These are phyloP conservation scores for Andrena haemorrhoa DNA, from an alignment of 2,888 invertebrate genomes.

Conservation along the genomic window DNA sequence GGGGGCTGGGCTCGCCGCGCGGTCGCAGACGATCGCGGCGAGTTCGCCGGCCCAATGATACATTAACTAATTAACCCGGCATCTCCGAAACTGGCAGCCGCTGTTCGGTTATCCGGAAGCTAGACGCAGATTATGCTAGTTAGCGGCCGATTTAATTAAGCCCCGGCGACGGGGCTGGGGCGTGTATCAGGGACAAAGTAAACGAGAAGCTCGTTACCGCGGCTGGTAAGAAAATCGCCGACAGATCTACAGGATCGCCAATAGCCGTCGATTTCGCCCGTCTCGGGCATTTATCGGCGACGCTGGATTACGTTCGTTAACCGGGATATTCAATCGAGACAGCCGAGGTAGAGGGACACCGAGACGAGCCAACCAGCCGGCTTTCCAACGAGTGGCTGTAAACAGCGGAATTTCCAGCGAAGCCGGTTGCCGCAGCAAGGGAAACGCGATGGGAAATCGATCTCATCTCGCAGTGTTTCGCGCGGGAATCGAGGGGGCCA, in stretches of 20 bases:
- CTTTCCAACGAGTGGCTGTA: constrained; percentile 29
- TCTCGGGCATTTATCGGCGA: constrained; percentile 26
- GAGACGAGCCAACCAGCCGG: constrained; percentile 12
- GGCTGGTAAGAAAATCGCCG: constrained; percentile 29
- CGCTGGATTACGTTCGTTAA: constrained; percentile 39
- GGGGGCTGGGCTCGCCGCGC: constrained; percentile 8
- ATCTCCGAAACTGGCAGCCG: constrained; percentile 65
- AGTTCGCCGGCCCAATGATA: constrained; percentile 70
- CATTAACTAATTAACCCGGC: constrained; percentile 76
- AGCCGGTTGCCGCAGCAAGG: background rate
- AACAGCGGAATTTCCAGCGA: constrained; percentile 25
- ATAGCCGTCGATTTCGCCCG: constrained; percentile 5
- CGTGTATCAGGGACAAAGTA: constrained; percentile 43
- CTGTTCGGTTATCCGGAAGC: constrained; percentile 62
- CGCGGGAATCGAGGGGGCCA: background rate
- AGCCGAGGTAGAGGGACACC: background rate
- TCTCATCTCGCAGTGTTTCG: constrained; percentile 22
- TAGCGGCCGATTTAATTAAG: constrained; percentile 74
- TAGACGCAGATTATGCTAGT: constrained; percentile 76
- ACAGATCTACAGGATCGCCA: constrained; percentile 20
- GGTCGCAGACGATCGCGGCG: constrained; percentile 56
- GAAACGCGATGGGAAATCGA: constrained; percentile 6
- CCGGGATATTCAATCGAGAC: constrained; percentile 35
- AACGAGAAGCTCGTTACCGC: constrained; percentile 44
- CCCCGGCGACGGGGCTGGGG: constrained; percentile 51